These are phyloP conservation scores for Lampris incognitus DNA, from an alignment of 2,113 vertebrate genomes.

Conservation along the genomic window DNA sequence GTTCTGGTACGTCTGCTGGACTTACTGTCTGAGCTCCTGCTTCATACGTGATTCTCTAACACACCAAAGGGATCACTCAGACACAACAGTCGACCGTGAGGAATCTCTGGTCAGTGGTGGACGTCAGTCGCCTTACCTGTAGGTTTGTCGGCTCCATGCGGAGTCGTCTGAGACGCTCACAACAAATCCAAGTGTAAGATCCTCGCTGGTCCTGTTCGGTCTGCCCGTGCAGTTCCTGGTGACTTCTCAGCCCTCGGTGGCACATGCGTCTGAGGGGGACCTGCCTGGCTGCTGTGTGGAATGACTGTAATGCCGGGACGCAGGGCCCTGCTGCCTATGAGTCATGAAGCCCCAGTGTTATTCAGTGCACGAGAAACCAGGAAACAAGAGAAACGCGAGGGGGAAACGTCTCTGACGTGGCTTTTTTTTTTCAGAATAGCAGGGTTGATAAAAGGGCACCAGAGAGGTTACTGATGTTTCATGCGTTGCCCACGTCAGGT, in stretches of 20 bases:
- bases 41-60: too few relatives aligned
- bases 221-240: constrained; percentile 67
- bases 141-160: constrained; percentile 80
- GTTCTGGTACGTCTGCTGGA: background rate
- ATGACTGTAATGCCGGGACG: constrained; percentile 52
- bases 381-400: background rate
- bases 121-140: constrained; percentile 73
- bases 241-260: constrained; percentile 39
- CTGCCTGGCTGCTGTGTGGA: constrained; percentile 40
- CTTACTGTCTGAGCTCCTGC: background rate
- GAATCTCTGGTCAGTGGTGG: background rate
- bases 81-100: background rate
- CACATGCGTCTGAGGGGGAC: constrained; percentile 22
- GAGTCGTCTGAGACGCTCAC: constrained; percentile 16
- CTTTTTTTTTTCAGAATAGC: too few relatives aligned
- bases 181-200: constrained; percentile 5
- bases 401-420: background rate
- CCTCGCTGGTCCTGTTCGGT: constrained; percentile 20
- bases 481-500: too few relatives aligned
- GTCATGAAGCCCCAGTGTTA: constrained; percentile 52
- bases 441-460: too few relatives aligned
- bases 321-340: constrained; percentile 43
- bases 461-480: too few relatives aligned
- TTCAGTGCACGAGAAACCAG: constrained; percentile 8
- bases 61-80: background rate